phyloP scores from a whole-genome alignment of 37 sponge, comb jelly and placozoan species.

The Crambe crambe region DNA sequence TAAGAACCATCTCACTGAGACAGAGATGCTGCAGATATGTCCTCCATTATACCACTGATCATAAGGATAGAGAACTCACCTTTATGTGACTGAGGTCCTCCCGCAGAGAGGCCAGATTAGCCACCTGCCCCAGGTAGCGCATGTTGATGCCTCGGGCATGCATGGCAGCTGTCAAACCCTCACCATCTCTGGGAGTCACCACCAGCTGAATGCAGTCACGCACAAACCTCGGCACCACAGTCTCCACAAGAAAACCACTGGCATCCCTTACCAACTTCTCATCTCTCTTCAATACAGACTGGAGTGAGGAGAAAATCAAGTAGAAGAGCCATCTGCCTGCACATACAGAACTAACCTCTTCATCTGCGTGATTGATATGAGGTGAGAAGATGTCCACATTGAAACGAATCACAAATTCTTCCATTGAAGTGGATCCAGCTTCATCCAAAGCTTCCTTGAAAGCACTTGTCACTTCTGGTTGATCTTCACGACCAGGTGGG shows the following conservation, averaged over 20 bases:
- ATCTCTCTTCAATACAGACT: constrained; percentile 65
- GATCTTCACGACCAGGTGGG: neutral
- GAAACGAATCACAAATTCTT: constrained; percentile 76
- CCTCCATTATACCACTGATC: neutral
- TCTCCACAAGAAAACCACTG: constrained; percentile 33
- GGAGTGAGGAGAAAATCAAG: neutral
- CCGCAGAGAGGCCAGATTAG: constrained; percentile 38
- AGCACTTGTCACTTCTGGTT: constrained; percentile 42
- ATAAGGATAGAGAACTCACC: constrained; percentile 3
- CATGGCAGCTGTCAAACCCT: constrained; percentile 53
- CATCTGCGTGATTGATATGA: constrained; percentile 57
- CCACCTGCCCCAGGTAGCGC: constrained; percentile 88
- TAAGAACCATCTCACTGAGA: constrained; percentile 81
- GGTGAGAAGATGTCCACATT: constrained; percentile 83
- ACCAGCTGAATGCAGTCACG: constrained; percentile 63
- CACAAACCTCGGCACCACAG: constrained; percentile 49
- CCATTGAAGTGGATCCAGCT: constrained; percentile 29
- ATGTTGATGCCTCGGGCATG: constrained; percentile 94
- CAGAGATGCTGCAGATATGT: constrained; percentile 50
- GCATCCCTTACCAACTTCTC: constrained; percentile 40
- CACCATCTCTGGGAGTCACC: constrained; percentile 73
- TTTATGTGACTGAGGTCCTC: constrained; percentile 62
- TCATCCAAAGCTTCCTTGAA: constrained; percentile 21
- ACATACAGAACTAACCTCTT: constrained; percentile 15
- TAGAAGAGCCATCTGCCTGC: no score